These are phyloP conservation scores for Halisarca cf. caerulea DNA, from an alignment of 37 sponge, comb jelly and placozoan species.

Conservation along the genomic window DNA sequence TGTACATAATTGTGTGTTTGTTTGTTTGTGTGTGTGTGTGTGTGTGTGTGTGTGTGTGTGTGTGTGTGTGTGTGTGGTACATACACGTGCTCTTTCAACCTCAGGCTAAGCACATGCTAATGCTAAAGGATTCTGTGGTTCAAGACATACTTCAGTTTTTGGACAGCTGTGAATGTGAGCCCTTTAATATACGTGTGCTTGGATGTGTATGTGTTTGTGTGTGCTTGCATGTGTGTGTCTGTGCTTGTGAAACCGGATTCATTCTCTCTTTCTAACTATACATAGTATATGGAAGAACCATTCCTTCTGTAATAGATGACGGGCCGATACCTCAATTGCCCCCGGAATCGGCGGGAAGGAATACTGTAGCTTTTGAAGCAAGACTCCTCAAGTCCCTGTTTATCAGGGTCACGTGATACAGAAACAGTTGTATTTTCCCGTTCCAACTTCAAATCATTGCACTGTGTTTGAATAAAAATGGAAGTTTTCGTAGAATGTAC, in stretches of 20 bases:
- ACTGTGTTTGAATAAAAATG: no score
- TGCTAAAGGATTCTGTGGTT: conserved; percentile 86
- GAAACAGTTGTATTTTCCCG: not conserved
- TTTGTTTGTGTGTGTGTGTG: no score
- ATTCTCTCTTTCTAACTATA: not conserved
- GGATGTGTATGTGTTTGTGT: not conserved
- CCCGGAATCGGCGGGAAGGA: conserved; percentile 76
- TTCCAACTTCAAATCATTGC: not conserved
- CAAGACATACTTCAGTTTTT: conserved; percentile 90
- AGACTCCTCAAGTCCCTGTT: conserved; percentile 91
- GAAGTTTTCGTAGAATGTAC: not conserved
- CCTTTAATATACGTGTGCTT: no score
- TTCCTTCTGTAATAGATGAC: conserved; percentile 75
- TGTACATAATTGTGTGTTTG: no score
- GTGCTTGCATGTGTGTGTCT: not conserved
- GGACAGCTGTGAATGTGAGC: conserved; percentile 91
- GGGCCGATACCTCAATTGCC: conserved; percentile 64
- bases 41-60: no score
- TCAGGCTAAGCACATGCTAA: conserved; percentile 96
- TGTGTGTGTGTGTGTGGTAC: no score
- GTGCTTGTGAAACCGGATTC: not conserved
- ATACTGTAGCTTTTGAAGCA: conserved; percentile 95
- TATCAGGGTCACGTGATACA: conserved; percentile 52
- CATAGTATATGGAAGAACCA: conserved; percentile 68
- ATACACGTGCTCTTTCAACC: not conserved